Evolutionary conservation across 2,797 vertebrate species (phyloP).

Genomic region (Pseudomugil tenellus): DNA sequence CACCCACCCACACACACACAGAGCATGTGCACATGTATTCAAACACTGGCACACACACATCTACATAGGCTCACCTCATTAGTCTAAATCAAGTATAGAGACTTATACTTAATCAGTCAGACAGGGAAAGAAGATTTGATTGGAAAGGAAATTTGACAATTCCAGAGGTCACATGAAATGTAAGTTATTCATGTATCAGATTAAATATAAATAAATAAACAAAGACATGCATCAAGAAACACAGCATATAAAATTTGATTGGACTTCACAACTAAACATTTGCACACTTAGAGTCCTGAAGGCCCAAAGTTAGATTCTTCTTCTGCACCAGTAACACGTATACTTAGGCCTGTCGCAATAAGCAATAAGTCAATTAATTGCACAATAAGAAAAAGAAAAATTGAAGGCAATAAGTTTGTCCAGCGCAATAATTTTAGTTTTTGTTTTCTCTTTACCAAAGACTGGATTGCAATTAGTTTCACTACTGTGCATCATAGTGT

Average conservation of each 20-base stretch:
- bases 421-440: no score
- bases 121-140: slow-evolving; percentile 47
- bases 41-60: slow-evolving; percentile 20
- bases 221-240: no score
- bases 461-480: no score
- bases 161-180: slow-evolving; percentile 28
- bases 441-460: no score
- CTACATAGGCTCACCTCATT: slow-evolving; percentile 55
- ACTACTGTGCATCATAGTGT: no score
- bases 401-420: no score
- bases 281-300: background rate
- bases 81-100: slow-evolving; percentile 47
- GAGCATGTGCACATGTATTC: slow-evolving; percentile 14
- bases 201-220: background rate
- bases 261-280: background rate
- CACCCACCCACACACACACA: slow-evolving; percentile 9
- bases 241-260: background rate
- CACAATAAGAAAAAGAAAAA: no score
- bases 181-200: slow-evolving; percentile 12
- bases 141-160: slow-evolving; percentile 42
- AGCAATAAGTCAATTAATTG: no score
- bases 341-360: no score
- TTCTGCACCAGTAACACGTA: no score
- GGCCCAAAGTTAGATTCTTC: no score
- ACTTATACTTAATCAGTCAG: slow-evolving; percentile 48